Conservation (phyloP, 1,140 invertebrate genomes). For the Lepidotrigona ventralis region DNA sequence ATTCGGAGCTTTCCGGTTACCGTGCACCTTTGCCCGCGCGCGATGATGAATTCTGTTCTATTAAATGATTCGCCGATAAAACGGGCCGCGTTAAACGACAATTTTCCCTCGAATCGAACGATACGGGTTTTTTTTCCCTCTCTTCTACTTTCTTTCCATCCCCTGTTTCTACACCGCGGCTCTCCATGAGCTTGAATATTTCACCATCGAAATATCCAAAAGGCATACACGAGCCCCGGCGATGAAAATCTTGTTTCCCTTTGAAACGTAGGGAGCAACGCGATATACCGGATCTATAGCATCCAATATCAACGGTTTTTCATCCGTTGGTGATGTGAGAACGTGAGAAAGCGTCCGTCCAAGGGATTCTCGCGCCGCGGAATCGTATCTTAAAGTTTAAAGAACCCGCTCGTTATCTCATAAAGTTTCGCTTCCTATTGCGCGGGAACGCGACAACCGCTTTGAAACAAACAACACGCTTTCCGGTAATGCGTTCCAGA, state of each 20-base stretch:
- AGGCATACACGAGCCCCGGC: neutral
- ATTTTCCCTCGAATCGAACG: neutral
- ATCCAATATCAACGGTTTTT: slow-evolving; percentile 1
- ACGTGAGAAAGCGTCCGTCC: neutral
- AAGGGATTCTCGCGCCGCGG: neutral
- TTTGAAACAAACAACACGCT: slow-evolving; percentile 47
- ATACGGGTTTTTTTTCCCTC: neutral
- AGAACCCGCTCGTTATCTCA: slow-evolving; percentile 8
- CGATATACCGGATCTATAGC: no score
- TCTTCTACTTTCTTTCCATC: no score
- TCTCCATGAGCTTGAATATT: neutral
- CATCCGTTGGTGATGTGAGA: neutral
- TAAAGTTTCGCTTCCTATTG: slow-evolving; percentile 12
- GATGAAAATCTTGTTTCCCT: neutral
- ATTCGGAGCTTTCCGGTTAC: slow-evolving; percentile 31
- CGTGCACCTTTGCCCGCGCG: neutral
- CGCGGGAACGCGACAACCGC: slow-evolving; percentile 5
- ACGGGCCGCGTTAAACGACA: slow-evolving; percentile 22
- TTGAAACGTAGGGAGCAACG: neutral
- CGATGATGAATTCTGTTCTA: slow-evolving; percentile 36
- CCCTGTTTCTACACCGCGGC: neutral
- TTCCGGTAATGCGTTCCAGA: slow-evolving; percentile 53
- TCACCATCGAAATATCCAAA: neutral
- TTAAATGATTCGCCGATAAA: slow-evolving; percentile 30
- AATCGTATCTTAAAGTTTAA: slow-evolving; percentile 18